Conservation (phyloP, 2,113 vertebrate species). For the Sitta europaea region DNA sequence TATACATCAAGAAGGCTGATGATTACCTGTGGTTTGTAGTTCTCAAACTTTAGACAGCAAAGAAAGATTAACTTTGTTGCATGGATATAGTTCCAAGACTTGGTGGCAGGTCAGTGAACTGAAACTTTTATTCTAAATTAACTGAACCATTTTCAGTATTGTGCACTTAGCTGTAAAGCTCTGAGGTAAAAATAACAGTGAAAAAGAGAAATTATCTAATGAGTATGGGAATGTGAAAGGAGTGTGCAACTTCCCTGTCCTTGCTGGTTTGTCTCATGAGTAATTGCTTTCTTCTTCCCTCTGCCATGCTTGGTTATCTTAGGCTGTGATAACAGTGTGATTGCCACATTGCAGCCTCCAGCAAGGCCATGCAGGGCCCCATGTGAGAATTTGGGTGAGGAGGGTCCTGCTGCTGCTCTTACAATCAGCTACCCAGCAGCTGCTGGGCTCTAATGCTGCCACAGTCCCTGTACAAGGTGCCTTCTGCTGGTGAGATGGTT, state of each 20-base stretch:
- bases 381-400: background rate
- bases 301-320: background rate
- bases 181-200: conserved; percentile 1
- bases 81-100: background rate
- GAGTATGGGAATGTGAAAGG: background rate
- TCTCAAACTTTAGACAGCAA: background rate
- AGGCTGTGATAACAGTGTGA: background rate
- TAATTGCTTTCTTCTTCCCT: background rate
- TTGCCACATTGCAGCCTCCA: background rate
- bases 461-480: background rate
- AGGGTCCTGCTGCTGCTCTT: background rate
- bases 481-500: background rate
- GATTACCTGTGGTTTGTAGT: background rate
- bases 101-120: background rate
- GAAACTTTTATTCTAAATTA: conserved; percentile 15
- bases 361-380: background rate
- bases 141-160: background rate
- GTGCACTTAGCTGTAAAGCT: conserved; percentile 5
- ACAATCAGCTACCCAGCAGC: background rate
- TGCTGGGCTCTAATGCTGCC: background rate
- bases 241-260: background rate
- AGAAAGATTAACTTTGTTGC: background rate
- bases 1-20: background rate
- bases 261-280: background rate
- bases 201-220: background rate